These are phyloP conservation scores for Nudaria mundana DNA, from an alignment of 2,888 invertebrate genomes.

Conservation along the genomic window DNA sequence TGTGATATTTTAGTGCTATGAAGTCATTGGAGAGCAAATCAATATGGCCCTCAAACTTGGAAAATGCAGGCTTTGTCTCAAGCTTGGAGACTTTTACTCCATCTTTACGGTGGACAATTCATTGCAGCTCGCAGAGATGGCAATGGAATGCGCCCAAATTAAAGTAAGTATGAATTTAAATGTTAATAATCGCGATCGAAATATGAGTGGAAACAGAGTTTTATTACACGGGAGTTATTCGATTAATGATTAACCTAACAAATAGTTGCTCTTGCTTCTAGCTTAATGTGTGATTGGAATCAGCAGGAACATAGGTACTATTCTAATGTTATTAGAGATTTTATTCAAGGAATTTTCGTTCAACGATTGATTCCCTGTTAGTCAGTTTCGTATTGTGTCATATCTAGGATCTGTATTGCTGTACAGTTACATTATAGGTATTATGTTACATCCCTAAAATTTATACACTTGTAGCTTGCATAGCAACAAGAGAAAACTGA, in stretches of 20 bases:
- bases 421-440: no score
- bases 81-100: constrained; percentile 77
- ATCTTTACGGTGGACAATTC: constrained; percentile 76
- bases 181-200: no score
- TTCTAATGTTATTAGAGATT: no score
- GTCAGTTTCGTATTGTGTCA: no score
- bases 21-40: constrained; percentile 65
- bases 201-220: constrained; percentile 9
- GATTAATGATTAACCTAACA: not conserved
- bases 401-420: no score
- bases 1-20: constrained; percentile 57
- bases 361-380: no score
- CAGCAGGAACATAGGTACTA: no score
- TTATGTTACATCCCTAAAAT: no score
- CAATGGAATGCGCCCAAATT: constrained; percentile 74
- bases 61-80: constrained; percentile 79
- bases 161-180: constrained; percentile 63
- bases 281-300: not conserved
- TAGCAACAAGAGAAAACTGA: no score
- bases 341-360: no score
- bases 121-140: constrained; percentile 74
- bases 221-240: constrained; percentile 13
- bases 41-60: constrained; percentile 79
- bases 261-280: no score
- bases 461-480: no score